A percentile compares a stretch with the other conserved stretches of the same genome.
Conservation (phyloP, 2,888 invertebrate genomes). For the Parnassius apollo region DNA sequence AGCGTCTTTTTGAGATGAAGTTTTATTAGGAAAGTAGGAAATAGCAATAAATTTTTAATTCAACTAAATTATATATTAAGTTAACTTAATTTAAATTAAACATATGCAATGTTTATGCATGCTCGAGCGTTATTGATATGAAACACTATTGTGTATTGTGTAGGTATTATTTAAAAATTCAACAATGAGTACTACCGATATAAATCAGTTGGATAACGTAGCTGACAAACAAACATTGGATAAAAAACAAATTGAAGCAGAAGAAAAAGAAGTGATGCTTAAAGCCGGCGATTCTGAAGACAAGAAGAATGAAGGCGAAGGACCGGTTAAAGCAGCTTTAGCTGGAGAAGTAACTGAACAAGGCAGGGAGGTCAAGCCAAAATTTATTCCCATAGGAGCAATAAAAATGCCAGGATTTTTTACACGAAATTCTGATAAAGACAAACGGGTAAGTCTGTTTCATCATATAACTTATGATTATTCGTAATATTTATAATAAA, state of each 20-base stretch:
- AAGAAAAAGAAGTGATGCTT: slow-evolving; percentile 82
- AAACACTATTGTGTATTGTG: slow-evolving; percentile 21
- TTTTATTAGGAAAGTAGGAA: slow-evolving; percentile 5
- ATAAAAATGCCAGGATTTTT: slow-evolving; percentile 94
- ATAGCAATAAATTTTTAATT: slow-evolving; percentile 1
- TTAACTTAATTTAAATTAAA: background rate
- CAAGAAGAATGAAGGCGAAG: slow-evolving; percentile 69
- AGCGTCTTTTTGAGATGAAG: slow-evolving; percentile 23
- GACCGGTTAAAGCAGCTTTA: slow-evolving; percentile 75
- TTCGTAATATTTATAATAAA: too few species aligned
- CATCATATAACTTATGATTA: too few species aligned
- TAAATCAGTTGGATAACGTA: slow-evolving; percentile 65
- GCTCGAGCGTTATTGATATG: slow-evolving; percentile 7
- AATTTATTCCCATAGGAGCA: slow-evolving; percentile 93
- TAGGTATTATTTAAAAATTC: slow-evolving; percentile 23
- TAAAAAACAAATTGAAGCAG: slow-evolving; percentile 84
- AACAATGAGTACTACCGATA: slow-evolving; percentile 62
- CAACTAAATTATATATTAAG: slow-evolving; percentile 5
- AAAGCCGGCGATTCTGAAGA: slow-evolving; percentile 80
- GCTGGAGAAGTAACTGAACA: slow-evolving; percentile 82
- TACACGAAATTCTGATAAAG: slow-evolving; percentile 87
- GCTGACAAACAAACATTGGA: slow-evolving; percentile 78
- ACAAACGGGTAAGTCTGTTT: slow-evolving; percentile 60
- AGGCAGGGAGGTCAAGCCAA: slow-evolving; percentile 88
- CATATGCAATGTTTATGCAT: background rate